A percentile compares a stretch with the other conserved stretches of the same genome.
phyloP scores from a whole-genome alignment of 2,888 invertebrate genomes.

The Drosophila crucigera region DNA sequence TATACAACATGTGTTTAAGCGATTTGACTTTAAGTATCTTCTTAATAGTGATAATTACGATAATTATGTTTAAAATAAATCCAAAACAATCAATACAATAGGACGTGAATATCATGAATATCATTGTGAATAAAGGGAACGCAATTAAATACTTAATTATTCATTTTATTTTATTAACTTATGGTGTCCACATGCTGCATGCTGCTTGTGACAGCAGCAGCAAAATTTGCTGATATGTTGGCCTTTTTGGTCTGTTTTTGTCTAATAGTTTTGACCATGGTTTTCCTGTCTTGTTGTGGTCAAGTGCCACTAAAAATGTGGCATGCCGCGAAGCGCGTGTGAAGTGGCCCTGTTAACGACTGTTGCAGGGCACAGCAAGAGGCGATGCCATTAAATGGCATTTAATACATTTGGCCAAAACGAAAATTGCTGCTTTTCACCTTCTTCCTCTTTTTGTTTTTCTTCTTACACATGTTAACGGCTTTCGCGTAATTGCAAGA shows the following conservation, averaged over 20 bases:
- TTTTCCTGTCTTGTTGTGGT: not conserved
- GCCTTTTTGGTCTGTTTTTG: not conserved
- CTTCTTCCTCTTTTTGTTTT: not conserved
- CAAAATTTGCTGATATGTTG: not conserved
- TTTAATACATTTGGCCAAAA: not conserved
- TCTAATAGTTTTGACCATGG: not conserved
- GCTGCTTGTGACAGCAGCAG: not conserved
- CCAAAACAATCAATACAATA: not conserved
- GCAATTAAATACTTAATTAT: not conserved
- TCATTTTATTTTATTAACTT: not conserved
- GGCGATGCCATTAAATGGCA: not conserved
- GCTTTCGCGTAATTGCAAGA: not conserved
- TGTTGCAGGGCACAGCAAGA: not conserved
- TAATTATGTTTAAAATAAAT: not conserved
- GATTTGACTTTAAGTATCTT: not conserved
- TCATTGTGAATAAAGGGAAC: not conserved
- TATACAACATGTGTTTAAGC: not conserved
- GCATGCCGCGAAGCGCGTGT: not conserved
- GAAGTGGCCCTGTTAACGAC: conserved; percentile 1
- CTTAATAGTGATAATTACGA: not conserved
- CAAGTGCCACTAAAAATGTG: conserved; percentile 1
- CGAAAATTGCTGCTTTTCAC: not conserved
- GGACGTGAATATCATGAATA: not conserved
- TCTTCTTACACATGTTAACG: not conserved
- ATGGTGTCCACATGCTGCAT: not conserved